These are phyloP conservation scores for Sapayoa aenigma DNA, from an alignment of 2,113 vertebrate species.

Conservation along the genomic window DNA sequence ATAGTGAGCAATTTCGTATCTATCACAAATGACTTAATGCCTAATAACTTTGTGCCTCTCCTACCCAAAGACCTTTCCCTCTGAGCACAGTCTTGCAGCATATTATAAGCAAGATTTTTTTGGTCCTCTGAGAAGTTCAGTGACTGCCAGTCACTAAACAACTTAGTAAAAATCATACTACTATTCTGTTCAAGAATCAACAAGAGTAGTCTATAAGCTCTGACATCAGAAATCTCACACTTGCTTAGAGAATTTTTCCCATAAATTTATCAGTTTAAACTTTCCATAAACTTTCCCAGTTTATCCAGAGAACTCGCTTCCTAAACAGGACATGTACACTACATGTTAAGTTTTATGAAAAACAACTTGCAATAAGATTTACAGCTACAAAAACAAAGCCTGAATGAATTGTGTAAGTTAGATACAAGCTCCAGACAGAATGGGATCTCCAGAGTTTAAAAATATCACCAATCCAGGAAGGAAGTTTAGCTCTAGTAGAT, in stretches of 20 bases:
- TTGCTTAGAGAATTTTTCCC: neutral
- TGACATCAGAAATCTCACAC: neutral
- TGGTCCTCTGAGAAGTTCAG: neutral
- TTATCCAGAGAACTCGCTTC: neutral
- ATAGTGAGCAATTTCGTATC: neutral
- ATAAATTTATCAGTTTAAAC: no score
- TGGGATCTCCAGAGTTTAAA: neutral
- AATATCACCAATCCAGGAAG: neutral
- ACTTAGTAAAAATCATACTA: neutral
- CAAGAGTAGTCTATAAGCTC: neutral
- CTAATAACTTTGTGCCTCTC: neutral
- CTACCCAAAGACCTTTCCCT: neutral
- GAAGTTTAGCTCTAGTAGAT: neutral
- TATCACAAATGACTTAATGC: neutral
- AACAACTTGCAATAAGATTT: neutral
- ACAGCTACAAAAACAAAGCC: neutral
- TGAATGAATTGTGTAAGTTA: neutral
- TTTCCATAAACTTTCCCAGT: no score
- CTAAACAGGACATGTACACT: neutral
- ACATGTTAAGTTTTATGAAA: neutral
- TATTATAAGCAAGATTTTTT: neutral
- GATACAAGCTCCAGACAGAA: conserved; percentile 16
- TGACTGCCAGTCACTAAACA: neutral
- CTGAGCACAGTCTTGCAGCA: neutral
- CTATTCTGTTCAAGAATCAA: neutral